Conservation (phyloP, 2,888 invertebrate genomes). For the Protophormia terraenovae region DNA sequence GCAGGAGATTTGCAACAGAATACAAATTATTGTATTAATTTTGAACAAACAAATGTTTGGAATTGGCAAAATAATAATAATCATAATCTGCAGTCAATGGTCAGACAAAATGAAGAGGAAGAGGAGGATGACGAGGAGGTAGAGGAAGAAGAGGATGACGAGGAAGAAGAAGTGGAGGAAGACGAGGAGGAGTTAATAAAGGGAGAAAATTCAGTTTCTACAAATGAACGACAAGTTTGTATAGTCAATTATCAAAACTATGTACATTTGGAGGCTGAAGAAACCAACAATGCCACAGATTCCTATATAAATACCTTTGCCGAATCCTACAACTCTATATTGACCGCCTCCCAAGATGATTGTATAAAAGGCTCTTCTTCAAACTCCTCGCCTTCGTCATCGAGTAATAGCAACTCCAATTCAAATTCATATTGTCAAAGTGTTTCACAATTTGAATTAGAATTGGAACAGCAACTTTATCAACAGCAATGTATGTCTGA, state of each 20-base stretch:
- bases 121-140: neutral
- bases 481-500: conserved; percentile 78
- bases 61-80: conserved; percentile 44
- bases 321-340: conserved; percentile 79
- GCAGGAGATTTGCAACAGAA: neutral
- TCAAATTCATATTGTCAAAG: conserved; percentile 68
- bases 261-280: conserved; percentile 44
- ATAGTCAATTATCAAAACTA: conserved; percentile 54
- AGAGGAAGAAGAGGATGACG: conserved; percentile 51
- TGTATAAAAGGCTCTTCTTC: conserved; percentile 60
- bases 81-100: neutral
- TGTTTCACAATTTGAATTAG: conserved; percentile 72
- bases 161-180: conserved; percentile 39
- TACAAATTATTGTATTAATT: conserved; percentile 23
- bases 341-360: conserved; percentile 70
- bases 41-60: conserved; percentile 19
- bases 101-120: neutral
- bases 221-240: conserved; percentile 18
- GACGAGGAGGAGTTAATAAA: conserved; percentile 1
- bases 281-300: conserved; percentile 62
- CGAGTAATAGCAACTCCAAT: conserved; percentile 65
- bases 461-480: conserved; percentile 78
- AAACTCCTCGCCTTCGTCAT: conserved; percentile 49
- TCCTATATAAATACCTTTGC: conserved; percentile 77
- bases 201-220: neutral